Base-by-base conservation (phyloP, 2,797 vertebrate genomes). In the Lagodon rhomboides region DNA sequence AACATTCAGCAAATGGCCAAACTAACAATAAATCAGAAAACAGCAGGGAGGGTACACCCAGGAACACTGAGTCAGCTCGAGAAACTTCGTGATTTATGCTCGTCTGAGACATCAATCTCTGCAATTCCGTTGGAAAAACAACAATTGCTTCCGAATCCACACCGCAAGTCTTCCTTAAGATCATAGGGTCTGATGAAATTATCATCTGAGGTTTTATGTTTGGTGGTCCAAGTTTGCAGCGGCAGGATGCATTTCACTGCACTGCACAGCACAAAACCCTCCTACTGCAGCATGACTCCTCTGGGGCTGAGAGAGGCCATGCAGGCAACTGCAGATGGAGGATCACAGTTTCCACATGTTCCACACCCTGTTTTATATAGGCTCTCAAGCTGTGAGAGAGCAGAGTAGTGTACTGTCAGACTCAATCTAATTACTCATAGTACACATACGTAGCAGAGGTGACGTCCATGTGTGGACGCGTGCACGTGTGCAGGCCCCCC, bases 11-110 rank as follows among this genome's bases (percentile, higher is more conserved):
- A 87, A 92, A 91, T 74, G 74, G 72, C 80, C 76, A 88, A 91
- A 90, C 86, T 64, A 66, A 88, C 78, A 55, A 87, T 92, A 92
- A 92, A 93, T 93, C 92, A 90, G 69, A 76, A 76, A 75, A 41
- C 80, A 78, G 83, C 47, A 23, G 77, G 86, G 79, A 84, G 82
- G 84, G 74, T 72, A 67, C 41, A 46, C 76, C 41, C 56, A 73
- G 81, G 77, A 91, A 80, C 71, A 87, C 91, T 63, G 85, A 94
- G 87, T 91, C 90, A 90, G 88, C 86, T 79, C 20, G 8, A 82
- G 86, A 92, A 89, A 90, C 77, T 80, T 85, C 61, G 72, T 86
- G 87, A 92, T 92, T 89, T 87, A 91, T 75, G 79, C 38, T 47
- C n/a, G 46, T 77, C 71, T 13, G 20, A 63, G 71, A 65, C 79